Conservation (phyloP, 2,797 vertebrate species). For the Podarcis lilfordi region DNA sequence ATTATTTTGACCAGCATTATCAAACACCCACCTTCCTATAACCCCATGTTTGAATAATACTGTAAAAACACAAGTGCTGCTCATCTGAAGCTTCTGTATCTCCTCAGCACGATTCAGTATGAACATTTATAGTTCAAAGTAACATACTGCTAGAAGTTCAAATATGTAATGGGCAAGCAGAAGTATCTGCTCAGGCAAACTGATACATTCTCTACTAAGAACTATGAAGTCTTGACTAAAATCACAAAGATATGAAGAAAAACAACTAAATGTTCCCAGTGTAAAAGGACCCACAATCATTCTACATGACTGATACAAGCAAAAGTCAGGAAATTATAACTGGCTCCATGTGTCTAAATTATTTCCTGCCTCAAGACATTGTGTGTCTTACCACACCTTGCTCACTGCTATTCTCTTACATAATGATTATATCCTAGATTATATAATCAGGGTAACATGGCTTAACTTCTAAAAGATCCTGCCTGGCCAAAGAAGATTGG, state of each 20-base stretch:
- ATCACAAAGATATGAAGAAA: neutral
- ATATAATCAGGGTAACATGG: neutral
- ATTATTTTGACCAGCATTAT: conserved; percentile 21
- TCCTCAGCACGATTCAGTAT: neutral
- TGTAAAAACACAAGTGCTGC: neutral
- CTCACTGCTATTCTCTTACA: neutral
- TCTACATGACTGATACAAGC: neutral
- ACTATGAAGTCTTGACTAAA: neutral
- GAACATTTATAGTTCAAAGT: neutral
- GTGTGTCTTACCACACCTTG: neutral
- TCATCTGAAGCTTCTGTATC: neutral
- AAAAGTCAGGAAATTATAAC: conserved; percentile 5
- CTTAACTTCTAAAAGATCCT: neutral
- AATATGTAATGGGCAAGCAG: neutral
- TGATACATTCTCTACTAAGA: neutral
- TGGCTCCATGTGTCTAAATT: conserved; percentile 10
- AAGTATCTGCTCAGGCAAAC: neutral
- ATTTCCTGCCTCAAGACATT: neutral
- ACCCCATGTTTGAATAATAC: neutral
- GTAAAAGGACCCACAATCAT: neutral
- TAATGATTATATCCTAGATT: neutral
- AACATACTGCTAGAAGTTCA: neutral
- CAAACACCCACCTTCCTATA: neutral
- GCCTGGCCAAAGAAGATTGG: neutral
- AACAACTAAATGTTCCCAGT: neutral